Evolutionary conservation across 2,113 vertebrate species (phyloP).

Genomic region (Phoxinus phoxinus): DNA sequence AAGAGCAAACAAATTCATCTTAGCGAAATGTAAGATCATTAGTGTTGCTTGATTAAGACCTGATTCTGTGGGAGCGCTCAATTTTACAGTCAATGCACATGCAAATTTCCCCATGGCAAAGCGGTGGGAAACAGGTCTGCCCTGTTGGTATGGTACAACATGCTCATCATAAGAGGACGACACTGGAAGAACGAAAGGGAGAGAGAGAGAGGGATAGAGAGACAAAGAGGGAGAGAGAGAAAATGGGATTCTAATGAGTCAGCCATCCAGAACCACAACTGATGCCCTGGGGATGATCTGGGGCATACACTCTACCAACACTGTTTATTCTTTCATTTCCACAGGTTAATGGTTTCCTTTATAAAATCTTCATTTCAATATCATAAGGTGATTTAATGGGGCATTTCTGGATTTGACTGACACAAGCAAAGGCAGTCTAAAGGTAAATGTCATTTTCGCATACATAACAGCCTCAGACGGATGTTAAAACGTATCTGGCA

Average conservation of each 20-base stretch:
- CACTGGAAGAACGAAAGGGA: slow-evolving; percentile 19
- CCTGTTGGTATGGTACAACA: slow-evolving; percentile 53
- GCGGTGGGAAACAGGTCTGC: slow-evolving; percentile 41
- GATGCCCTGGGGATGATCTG: slow-evolving; percentile 41
- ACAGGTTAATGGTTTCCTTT: slow-evolving; percentile 51
- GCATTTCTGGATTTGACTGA: slow-evolving; percentile 18
- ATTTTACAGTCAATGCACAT: slow-evolving; percentile 75
- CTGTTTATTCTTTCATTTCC: slow-evolving; percentile 53
- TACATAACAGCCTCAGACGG: background rate
- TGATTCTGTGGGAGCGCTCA: slow-evolving; percentile 68
- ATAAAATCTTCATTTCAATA: slow-evolving; percentile 47
- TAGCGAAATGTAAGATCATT: slow-evolving; percentile 64
- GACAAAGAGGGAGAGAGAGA: slow-evolving; percentile 2
- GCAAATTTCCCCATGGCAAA: slow-evolving; percentile 68
- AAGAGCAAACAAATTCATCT: slow-evolving; percentile 50
- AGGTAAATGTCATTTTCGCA: slow-evolving; percentile 36
- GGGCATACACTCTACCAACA: slow-evolving; percentile 39
- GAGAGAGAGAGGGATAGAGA: slow-evolving; percentile 33
- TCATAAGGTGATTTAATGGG: slow-evolving; percentile 15
- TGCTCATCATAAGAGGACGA: slow-evolving; percentile 52
- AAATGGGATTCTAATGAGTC: slow-evolving; percentile 54
- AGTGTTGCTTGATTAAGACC: slow-evolving; percentile 71
- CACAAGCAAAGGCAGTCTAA: slow-evolving; percentile 28
- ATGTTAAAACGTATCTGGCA: slow-evolving; percentile 6
- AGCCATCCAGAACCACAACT: slow-evolving; percentile 52